phyloP scores from a whole-genome alignment of 2,113 vertebrate genomes.

The Vidua macroura region DNA sequence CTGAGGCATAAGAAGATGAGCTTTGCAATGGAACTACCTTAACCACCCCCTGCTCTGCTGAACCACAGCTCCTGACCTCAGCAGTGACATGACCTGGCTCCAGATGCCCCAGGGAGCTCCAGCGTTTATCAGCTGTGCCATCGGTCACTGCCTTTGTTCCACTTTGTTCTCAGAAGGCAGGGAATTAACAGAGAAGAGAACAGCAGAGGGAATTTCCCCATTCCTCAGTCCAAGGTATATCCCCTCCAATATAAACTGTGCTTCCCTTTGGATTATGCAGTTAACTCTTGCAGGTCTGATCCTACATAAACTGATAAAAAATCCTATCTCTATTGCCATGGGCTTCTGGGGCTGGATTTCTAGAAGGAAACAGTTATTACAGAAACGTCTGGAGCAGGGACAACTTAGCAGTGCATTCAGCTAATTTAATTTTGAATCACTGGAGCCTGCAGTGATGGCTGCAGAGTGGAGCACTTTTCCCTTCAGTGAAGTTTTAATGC shows the following conservation, averaged over 20 bases:
- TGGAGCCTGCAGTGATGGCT: background rate
- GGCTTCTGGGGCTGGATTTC: background rate
- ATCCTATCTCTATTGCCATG: background rate
- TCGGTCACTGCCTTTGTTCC: background rate
- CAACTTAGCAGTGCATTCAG: background rate
- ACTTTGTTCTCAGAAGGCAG: background rate
- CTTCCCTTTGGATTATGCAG: background rate
- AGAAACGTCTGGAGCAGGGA: background rate
- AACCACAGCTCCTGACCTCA: background rate
- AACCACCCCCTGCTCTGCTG: background rate
- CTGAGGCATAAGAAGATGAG: background rate
- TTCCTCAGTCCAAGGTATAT: background rate
- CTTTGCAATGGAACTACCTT: background rate
- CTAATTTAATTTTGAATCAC: background rate
- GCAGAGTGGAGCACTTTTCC: background rate
- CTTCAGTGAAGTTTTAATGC: slow-evolving; percentile 43
- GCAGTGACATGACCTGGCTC: background rate
- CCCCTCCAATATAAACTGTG: background rate
- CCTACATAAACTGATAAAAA: background rate
- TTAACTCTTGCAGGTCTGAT: background rate
- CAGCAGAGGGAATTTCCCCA: background rate
- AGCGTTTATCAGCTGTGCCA: background rate
- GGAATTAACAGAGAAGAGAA: background rate
- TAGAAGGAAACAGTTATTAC: background rate
- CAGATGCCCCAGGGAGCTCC: background rate